A percentile compares a stretch with the other conserved stretches of the same genome.
Evolutionary conservation across 2,888 invertebrate species (phyloP).

Genomic region (Choreutis nemorana): DNA sequence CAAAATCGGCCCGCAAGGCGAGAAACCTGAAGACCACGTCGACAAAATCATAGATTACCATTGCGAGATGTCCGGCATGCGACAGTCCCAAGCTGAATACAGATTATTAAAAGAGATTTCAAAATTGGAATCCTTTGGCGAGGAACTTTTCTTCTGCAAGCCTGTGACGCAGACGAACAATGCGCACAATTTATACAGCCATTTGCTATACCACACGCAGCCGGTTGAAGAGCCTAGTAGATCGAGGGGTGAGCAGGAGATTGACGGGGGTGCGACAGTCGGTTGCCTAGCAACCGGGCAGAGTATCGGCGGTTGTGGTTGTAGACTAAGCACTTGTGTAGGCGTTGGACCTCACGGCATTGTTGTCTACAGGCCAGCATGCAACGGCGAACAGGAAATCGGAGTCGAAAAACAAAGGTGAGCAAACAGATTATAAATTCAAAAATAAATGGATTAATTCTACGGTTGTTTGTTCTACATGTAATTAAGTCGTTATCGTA

Average conservation of each 20-base stretch:
- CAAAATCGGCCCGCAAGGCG: constrained; percentile 67
- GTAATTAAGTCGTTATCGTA: too few species aligned
- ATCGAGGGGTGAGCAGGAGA: constrained; percentile 48
- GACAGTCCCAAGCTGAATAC: constrained; percentile 82
- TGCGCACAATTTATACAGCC: constrained; percentile 80
- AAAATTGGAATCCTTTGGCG: constrained; percentile 81
- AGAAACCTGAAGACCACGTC: constrained; percentile 69
- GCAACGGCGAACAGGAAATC: constrained; percentile 65
- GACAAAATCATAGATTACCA: constrained; percentile 71
- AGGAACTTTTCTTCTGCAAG: constrained; percentile 82
- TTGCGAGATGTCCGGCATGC: constrained; percentile 70
- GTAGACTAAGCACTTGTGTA: constrained; percentile 61
- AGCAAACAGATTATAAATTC: too few species aligned
- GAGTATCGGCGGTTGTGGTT: constrained; percentile 50
- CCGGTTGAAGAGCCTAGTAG: constrained; percentile 59
- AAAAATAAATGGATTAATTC: too few species aligned
- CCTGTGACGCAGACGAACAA: constrained; percentile 65
- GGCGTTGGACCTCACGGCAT: constrained; percentile 88
- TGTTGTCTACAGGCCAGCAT: constrained; percentile 68
- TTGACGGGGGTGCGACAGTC: constrained; percentile 52
- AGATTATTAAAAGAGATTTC: constrained; percentile 84
- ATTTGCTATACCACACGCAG: constrained; percentile 70
- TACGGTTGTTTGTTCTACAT: too few species aligned
- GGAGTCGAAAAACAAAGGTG: constrained; percentile 72
- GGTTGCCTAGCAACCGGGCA: constrained; percentile 52